phyloP scores from a whole-genome alignment of 2,888 invertebrate species.

The Blastobasis adustella region DNA sequence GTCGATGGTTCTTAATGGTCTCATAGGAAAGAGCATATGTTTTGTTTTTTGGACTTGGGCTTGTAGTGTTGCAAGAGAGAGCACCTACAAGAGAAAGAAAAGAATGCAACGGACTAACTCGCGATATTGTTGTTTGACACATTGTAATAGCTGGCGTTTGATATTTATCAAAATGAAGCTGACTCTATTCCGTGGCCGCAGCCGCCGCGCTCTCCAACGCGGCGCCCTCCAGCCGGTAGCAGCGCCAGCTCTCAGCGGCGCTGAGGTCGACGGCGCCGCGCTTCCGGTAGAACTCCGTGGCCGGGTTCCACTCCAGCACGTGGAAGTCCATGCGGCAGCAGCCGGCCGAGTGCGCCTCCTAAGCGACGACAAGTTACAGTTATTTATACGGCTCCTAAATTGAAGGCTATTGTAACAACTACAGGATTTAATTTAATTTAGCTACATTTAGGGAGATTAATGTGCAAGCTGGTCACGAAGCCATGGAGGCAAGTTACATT shows the following conservation, averaged over 20 bases:
- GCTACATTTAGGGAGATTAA: neutral
- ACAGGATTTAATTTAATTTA: neutral
- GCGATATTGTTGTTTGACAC: too few species aligned
- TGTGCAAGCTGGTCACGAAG: too few species aligned
- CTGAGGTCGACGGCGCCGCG: slow-evolving; percentile 80
- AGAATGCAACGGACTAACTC: too few species aligned
- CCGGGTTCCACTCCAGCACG: slow-evolving; percentile 90
- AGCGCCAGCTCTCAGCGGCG: slow-evolving; percentile 79
- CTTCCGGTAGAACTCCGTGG: slow-evolving; percentile 82
- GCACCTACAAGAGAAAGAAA: too few species aligned
- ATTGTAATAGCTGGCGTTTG: too few species aligned
- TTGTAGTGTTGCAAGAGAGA: too few species aligned
- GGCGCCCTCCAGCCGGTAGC: slow-evolving; percentile 69
- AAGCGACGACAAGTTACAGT: neutral
- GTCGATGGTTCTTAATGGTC: too few species aligned
- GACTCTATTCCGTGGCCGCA: too few species aligned
- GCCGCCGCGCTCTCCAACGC: slow-evolving; percentile 17
- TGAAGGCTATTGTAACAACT: neutral
- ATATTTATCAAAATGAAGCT: too few species aligned
- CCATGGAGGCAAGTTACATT: too few species aligned
- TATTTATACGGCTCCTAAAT: neutral
- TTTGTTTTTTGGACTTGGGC: too few species aligned
- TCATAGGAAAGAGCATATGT: too few species aligned
- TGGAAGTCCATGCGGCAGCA: slow-evolving; percentile 84
- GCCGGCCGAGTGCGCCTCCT: slow-evolving; percentile 59